These are phyloP conservation scores for Thamnophis sirtalis DNA, from an alignment of 2,113 vertebrate genomes.

Conservation along the genomic window DNA sequence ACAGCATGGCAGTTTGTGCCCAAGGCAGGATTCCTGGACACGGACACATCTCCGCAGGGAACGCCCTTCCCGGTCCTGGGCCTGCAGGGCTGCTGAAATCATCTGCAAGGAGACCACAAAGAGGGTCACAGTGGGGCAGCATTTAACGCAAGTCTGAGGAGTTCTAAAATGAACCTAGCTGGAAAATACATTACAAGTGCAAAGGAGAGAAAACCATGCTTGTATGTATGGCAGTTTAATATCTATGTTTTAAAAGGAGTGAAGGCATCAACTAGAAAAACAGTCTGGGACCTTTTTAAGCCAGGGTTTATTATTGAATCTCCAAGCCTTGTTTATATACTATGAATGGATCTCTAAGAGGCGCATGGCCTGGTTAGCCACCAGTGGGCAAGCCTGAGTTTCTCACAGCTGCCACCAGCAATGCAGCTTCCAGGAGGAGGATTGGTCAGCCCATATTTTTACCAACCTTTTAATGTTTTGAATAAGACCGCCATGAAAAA, in stretches of 20 bases:
- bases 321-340: neutral
- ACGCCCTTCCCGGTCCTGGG: conserved; percentile 74
- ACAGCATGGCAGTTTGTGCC: conserved; percentile 88
- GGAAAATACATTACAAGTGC: neutral
- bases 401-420: neutral
- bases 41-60: conserved; percentile 85
- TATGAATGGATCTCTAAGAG: too few relatives aligned
- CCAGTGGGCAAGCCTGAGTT: neutral
- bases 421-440: neutral
- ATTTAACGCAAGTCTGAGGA: neutral
- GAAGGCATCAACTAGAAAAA: neutral
- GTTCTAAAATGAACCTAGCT: neutral
- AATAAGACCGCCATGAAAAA: neutral
- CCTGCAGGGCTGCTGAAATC: conserved; percentile 57
- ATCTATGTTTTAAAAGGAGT: neutral
- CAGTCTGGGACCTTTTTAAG: neutral
- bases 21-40: conserved; percentile 89
- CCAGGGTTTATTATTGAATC: neutral
- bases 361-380: neutral
- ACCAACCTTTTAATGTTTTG: neutral
- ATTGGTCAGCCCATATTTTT: too few relatives aligned
- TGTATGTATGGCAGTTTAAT: neutral
- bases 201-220: neutral
- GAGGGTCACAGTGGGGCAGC: neutral
- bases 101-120: conserved; percentile 59